A percentile compares a stretch with the other conserved stretches of the same genome.
phyloP scores from a whole-genome alignment of 2,797 vertebrate genomes.

The Caiman crocodilus region DNA sequence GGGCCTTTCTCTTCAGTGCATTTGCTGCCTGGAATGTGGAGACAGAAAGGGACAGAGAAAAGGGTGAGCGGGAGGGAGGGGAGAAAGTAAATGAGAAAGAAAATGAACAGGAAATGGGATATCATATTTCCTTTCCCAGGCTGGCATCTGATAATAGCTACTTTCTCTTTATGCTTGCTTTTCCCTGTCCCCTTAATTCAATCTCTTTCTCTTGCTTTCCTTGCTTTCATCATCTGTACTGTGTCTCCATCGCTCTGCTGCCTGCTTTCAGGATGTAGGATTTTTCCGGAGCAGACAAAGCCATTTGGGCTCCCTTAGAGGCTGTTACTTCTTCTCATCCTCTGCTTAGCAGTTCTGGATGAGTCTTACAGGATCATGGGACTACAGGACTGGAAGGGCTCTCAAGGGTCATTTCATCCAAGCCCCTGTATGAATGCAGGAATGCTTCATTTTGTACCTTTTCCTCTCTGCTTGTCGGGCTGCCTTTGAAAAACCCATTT shows the following conservation, averaged over 20 bases:
- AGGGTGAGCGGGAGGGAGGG: neutral
- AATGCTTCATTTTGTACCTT: neutral
- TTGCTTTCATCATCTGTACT: neutral
- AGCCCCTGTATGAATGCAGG: too few relatives aligned
- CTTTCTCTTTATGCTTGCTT: neutral
- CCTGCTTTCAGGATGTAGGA: neutral
- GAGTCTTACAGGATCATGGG: too few relatives aligned
- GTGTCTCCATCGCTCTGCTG: neutral
- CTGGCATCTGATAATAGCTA: neutral
- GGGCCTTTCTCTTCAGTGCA: neutral
- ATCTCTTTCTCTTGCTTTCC: neutral
- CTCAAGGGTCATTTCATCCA: too few relatives aligned
- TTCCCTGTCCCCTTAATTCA: neutral
- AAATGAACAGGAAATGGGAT: neutral
- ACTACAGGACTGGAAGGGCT: too few relatives aligned
- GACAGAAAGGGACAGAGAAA: neutral
- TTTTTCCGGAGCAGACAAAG: neutral
- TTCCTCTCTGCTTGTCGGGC: neutral
- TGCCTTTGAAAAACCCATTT: neutral
- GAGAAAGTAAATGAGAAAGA: neutral
- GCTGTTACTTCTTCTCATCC: neutral
- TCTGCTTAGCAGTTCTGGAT: neutral
- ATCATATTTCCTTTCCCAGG: neutral
- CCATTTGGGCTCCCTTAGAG: neutral
- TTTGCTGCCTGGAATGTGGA: neutral